These are phyloP conservation scores for Pantherophis alleghaniensis DNA, from an alignment of 2,797 vertebrate species.

Conservation along the genomic window DNA sequence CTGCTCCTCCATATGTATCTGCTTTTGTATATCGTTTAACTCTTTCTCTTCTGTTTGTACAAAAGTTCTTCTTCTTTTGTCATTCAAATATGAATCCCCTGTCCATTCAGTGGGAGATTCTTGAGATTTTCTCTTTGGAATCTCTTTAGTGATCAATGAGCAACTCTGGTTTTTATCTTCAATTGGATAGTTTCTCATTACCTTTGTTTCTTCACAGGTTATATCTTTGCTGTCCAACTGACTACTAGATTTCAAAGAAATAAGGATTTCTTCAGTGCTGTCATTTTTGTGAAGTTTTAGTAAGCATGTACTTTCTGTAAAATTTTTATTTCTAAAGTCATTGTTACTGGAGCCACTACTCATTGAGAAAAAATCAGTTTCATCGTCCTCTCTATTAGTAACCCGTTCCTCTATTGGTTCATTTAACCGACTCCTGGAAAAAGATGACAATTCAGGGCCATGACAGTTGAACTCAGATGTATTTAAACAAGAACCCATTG, in stretches of 20 bases:
- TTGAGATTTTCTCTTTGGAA: constrained; percentile 62
- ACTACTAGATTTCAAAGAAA: not conserved
- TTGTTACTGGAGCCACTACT: not conserved
- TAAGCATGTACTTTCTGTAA: not conserved
- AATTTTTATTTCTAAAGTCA: constrained; percentile 7
- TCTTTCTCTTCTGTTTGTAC: constrained; percentile 48
- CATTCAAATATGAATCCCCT: constrained; percentile 45
- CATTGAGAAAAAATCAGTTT: not conserved
- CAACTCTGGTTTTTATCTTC: not conserved
- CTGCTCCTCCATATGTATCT: constrained; percentile 71
- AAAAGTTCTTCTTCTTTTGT: constrained; percentile 74
- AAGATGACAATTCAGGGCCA: constrained; percentile 34
- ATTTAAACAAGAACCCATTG: constrained; percentile 58
- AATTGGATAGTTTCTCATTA: not conserved
- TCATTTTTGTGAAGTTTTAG: constrained; percentile 7
- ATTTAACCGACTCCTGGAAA: constrained; percentile 19
- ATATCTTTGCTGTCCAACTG: not conserved
- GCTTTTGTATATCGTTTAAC: constrained; percentile 60
- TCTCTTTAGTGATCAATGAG: constrained; percentile 34
- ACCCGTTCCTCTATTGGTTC: not conserved
- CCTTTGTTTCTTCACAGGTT: fast-evolving
- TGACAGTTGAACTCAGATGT: not conserved
- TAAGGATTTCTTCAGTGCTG: not conserved
- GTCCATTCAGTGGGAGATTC: constrained; percentile 46
- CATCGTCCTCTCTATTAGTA: constrained; percentile 5